These are phyloP conservation scores for Anthonomus grandis DNA, from an alignment of 1,140 invertebrate genomes.

Conservation along the genomic window DNA sequence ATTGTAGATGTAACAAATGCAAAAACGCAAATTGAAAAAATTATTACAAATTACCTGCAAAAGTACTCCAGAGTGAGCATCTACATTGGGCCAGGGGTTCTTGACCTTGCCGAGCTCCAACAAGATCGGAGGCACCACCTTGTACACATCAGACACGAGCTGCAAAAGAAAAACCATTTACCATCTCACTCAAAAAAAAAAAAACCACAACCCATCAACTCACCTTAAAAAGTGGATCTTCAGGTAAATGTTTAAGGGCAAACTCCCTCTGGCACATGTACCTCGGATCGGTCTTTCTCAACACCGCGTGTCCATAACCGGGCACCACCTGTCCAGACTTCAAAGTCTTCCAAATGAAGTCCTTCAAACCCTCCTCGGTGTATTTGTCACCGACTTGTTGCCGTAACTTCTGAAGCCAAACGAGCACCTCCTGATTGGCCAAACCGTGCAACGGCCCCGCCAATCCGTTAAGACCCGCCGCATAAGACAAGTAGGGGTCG, in stretches of 20 bases:
- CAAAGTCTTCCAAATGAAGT: conserved; percentile 85
- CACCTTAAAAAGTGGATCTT: conserved; percentile 79
- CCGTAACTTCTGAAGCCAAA: conserved; percentile 70
- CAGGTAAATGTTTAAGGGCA: conserved; percentile 81
- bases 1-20: too few species aligned
- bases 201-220: too few species aligned
- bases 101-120: conserved; percentile 85
- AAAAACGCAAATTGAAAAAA: too few species aligned
- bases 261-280: conserved; percentile 88
- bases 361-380: conserved; percentile 74
- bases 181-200: too few species aligned
- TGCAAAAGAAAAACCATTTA: conserved; percentile 47
- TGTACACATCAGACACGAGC: conserved; percentile 79
- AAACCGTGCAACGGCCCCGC: conserved; percentile 86
- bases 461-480: conserved; percentile 82
- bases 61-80: conserved; percentile 89
- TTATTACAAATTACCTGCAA: conserved; percentile 61
- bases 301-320: conserved; percentile 87
- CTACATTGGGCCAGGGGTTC: conserved; percentile 94
- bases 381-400: conserved; percentile 67
- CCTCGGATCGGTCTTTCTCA: conserved; percentile 86
- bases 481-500: conserved; percentile 83
- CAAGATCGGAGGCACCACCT: conserved; percentile 81
- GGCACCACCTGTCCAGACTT: conserved; percentile 90
- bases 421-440: conserved; percentile 85